These are phyloP conservation scores for Amiota minor DNA, from an alignment of 2,888 invertebrate species.

Conservation along the genomic window DNA sequence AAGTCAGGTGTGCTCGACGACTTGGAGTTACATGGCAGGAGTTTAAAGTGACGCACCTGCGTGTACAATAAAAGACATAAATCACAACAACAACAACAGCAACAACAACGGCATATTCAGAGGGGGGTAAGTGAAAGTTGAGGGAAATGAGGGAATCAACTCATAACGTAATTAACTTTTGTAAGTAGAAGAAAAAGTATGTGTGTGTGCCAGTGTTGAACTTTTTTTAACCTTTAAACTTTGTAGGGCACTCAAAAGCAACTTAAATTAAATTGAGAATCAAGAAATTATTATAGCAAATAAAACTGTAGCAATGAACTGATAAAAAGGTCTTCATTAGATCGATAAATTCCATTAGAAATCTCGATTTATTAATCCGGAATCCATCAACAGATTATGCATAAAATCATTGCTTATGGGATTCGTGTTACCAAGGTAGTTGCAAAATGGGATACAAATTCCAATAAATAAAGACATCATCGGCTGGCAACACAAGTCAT, in stretches of 20 bases:
- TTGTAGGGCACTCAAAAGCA: background rate
- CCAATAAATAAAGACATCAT: too few relatives aligned
- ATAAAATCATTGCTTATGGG: too few relatives aligned
- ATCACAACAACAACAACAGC: conserved; percentile 6
- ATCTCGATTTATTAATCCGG: too few relatives aligned
- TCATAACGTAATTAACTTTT: conserved; percentile 16
- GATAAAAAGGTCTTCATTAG: background rate
- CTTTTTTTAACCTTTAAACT: conserved; percentile 13
- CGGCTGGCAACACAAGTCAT: too few relatives aligned
- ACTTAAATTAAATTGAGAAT: background rate
- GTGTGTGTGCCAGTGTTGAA: too few relatives aligned
- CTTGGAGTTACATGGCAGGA: background rate
- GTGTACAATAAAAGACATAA: conserved; percentile 15
- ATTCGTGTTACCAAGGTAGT: too few relatives aligned
- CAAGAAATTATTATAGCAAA: background rate
- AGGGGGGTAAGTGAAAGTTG: background rate
- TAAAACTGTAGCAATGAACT: background rate
- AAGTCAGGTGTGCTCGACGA: background rate
- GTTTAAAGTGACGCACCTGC: conserved; percentile 12
- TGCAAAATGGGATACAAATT: too few relatives aligned
- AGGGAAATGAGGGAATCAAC: background rate
- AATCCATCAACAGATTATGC: too few relatives aligned
- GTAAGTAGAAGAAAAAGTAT: background rate
- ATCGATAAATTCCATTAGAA: background rate
- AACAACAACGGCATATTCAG: background rate